Base-by-base conservation (phyloP, 2,888 invertebrate species). In the Eristalis intricaria region DNA sequence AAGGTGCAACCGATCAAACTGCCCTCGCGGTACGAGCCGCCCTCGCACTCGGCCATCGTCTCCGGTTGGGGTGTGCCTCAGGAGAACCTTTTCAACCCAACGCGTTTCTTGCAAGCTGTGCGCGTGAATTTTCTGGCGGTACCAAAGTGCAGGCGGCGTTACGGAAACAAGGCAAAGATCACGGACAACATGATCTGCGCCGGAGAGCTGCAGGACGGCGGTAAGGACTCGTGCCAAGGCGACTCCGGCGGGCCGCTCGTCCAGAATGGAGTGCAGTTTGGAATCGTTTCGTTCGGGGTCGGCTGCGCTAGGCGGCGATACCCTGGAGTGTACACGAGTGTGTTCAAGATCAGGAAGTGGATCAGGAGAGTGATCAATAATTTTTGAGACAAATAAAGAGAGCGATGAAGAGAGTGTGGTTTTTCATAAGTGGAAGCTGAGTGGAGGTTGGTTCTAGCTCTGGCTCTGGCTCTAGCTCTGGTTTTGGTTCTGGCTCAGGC, bases 181-280 rank as follows among this genome's bases (percentile, higher is more conserved):
- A 60, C 60, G 11, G 11, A 10, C 10, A 66, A 66, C 43, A 69
- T 69, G 68, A 15, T 69, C 13, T 69, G 68, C 29, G 68, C 68
- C 4, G 68, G 68, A 32, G 50, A 23, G 50, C 26, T 26, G 60
- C 35, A 92, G 7, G 91, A 93, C 78, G 95, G 95, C 11, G 95
- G 94, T 38, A 93, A 93, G 86, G 94, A 94, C 90, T 93, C 94
- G 0, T 94, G 94, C 73, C 94, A 93, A 87, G 93, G 93, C 2
- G 92, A 93, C 83, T 91, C 91, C 0, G 92, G 92, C 29, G 93
- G 93, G 3, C 93, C 93, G 4, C 86, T 93, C 81, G 90, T 91
- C 0, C 90, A 88, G 22, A 89, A 90, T 5, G 91, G 90, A 0
- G 89, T 91, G 23, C 77, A 92, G 50, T 90, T 92, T 71, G 93